These are phyloP conservation scores for Ephydatia muelleri DNA, from an alignment of 37 sponge, comb jelly and placozoan genomes.

Conservation along the genomic window DNA sequence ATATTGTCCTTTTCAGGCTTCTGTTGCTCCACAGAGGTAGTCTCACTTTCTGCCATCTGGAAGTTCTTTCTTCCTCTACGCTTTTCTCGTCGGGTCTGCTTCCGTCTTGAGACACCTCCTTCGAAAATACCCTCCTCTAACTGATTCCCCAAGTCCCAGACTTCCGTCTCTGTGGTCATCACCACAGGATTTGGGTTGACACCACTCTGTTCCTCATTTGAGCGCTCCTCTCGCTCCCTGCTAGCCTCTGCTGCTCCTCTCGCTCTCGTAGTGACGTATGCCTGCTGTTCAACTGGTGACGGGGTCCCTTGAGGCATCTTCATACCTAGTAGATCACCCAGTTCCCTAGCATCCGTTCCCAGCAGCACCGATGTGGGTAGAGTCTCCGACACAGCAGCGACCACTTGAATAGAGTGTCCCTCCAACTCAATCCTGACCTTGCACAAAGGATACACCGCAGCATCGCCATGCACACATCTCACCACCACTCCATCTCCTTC, in stretches of 20 bases:
- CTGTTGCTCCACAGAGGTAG: too few relatives aligned
- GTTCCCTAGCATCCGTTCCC: constrained; percentile 16
- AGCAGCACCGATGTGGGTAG: constrained; percentile 39
- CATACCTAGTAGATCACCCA: neutral
- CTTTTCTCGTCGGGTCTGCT: too few relatives aligned
- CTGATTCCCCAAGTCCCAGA: too few relatives aligned
- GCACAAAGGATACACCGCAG: constrained; percentile 14
- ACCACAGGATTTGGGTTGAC: too few relatives aligned
- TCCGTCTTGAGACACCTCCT: too few relatives aligned
- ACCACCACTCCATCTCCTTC: constrained; percentile 18
- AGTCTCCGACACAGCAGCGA: constrained; percentile 24
- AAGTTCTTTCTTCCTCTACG: too few relatives aligned
- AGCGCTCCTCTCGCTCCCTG: neutral
- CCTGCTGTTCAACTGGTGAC: neutral
- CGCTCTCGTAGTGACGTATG: constrained; percentile 18
- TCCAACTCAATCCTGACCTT: constrained; percentile 10
- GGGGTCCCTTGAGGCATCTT: neutral
- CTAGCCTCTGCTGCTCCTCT: constrained; percentile 2
- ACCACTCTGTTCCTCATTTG: neutral
- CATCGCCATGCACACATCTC: constrained; percentile 39
- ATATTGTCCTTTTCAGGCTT: too few relatives aligned
- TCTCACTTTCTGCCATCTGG: too few relatives aligned
- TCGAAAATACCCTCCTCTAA: too few relatives aligned
- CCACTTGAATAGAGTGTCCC: neutral
- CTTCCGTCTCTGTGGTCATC: too few relatives aligned